These are phyloP conservation scores for Heliocidaris erythrogramma DNA, from an alignment of 35 echinoderm and acorn worm species.

Conservation along the genomic window DNA sequence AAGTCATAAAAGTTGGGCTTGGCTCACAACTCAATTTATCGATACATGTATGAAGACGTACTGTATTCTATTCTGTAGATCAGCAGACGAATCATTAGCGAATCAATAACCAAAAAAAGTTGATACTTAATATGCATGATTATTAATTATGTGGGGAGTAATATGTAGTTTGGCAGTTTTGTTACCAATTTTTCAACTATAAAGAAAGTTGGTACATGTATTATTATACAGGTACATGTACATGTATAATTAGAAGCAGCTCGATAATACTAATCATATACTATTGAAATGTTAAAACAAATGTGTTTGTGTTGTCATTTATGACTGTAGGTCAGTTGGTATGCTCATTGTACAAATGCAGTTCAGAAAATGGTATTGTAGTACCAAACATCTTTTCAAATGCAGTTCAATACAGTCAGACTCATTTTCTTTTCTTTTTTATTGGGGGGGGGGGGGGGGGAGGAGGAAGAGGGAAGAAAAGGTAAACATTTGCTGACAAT, in stretches of 20 bases:
- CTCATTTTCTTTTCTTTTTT: not conserved
- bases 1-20: not conserved
- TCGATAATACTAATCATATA: conserved; percentile 31
- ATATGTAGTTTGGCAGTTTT: not conserved
- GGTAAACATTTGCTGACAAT: too few relatives aligned
- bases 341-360: not conserved
- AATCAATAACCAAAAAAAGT: not conserved
- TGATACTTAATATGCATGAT: not conserved
- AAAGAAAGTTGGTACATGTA: not conserved
- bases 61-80: not conserved
- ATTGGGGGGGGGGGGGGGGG: not conserved
- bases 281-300: not conserved
- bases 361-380: not conserved
- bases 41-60: not conserved
- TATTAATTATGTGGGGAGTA: not conserved
- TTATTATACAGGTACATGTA: conserved; percentile 3
- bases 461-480: too few relatives aligned
- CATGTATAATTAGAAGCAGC: conserved; percentile 29
- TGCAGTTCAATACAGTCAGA: not conserved
- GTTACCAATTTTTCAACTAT: not conserved
- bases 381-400: too few relatives aligned
- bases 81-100: not conserved
- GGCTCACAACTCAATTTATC: not conserved
- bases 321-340: not conserved
- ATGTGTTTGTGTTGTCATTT: conserved; percentile 2